Evolutionary conservation across 2,113 vertebrate genomes (phyloP), one percentile per base, ranked within the genome.

Genomic region (Glaucidium brasilianum): DNA sequence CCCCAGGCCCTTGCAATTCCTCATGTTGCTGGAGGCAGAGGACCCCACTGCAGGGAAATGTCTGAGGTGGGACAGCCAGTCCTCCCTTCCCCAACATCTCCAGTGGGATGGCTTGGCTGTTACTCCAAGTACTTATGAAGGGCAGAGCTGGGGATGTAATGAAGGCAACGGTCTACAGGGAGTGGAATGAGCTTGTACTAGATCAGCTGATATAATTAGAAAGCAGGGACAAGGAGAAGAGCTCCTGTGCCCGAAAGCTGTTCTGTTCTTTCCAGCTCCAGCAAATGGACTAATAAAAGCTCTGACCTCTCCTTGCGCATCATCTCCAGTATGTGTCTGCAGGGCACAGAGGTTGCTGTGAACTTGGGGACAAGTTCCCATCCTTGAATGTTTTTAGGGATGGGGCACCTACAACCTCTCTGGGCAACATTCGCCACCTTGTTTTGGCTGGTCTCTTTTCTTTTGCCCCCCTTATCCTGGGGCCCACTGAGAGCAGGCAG

Each of bases 181-280:
- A 96, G 63, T 7, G 27, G 59, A 37, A 85, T 0, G 21, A 92
- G 90, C 90, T 60, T 76, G 94, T 82, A 50, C 96, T 96, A 91
- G 94, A 95, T 93, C 81, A 94, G 72, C 62, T 72, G 87, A 68
- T 95, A 88, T 95, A 96, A 96, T 96, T 96, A 96, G 96, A 94
- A 91, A 91, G 80, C 91, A 6, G 84, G 81, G 77, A 96, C 92
- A 68, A 92, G 81, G 94, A 96, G 96, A 93, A 22, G 77, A 95
- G 93, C 66, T 96, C 87, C 94, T 52, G 80, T 32, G 69, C 89
- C 68, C 3, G 2, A 91, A 55, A 78, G 43, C 56, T 67, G 73
- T n/a, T 86, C 89, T 96, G 89, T 3, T 92, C 83, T 88, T 50
- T 17, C 80, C 73, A 86, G 88, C 80, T 94, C 63, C 59, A 30